Percentiles rank a stretch among this genome's conserved stretches.
Conservation (phyloP, 2,797 vertebrate genomes). For the Sebastes alutus region DNA sequence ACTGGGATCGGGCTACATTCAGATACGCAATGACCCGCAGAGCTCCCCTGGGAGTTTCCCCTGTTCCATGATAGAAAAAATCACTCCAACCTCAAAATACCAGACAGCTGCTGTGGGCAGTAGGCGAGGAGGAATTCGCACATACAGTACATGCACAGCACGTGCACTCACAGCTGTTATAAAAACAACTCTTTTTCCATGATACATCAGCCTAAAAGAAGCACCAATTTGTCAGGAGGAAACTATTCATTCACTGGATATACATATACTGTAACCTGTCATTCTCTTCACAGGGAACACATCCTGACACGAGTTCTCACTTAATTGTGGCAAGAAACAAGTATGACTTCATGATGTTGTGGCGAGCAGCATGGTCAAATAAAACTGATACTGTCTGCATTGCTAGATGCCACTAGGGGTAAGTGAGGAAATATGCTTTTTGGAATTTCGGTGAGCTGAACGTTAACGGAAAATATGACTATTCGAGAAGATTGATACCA, state of each 20-base stretch:
- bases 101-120: conserved; percentile 74
- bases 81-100: conserved; percentile 76
- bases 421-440: background rate
- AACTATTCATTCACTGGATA: conserved; percentile 38
- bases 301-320: background rate
- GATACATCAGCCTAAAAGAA: conserved; percentile 39
- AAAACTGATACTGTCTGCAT: background rate
- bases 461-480: background rate
- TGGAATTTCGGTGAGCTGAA: background rate
- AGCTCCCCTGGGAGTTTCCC: conserved; percentile 69
- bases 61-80: conserved; percentile 73
- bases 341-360: background rate
- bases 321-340: background rate
- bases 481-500: background rate
- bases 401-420: background rate
- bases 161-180: conserved; percentile 47
- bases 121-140: conserved; percentile 23
- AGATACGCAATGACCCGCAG: conserved; percentile 47
- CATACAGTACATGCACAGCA: conserved; percentile 15
- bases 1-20: conserved; percentile 41
- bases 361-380: background rate
- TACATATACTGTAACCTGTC: conserved; percentile 2
- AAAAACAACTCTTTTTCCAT: conserved; percentile 53
- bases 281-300: background rate
- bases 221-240: conserved; percentile 42